Percentiles rank a stretch among this genome's conserved stretches.
Conservation (phyloP, 2,888 invertebrate genomes). For the Drosophila quinaria region DNA sequence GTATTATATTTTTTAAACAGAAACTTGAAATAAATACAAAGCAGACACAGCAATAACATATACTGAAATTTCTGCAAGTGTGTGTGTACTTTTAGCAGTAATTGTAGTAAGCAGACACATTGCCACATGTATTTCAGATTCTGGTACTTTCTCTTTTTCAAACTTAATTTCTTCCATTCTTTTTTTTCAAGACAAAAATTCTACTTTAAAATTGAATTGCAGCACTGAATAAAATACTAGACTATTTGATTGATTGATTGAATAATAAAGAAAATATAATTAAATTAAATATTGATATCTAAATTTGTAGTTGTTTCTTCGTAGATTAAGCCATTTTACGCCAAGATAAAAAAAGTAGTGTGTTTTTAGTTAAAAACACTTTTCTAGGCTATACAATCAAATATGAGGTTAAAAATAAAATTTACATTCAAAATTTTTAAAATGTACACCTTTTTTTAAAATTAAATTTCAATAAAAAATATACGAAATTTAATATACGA, state of each 20-base stretch:
- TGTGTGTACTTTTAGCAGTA: conserved; percentile 1
- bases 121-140: conserved; percentile 10
- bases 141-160: background rate
- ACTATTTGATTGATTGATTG: conserved; percentile 3
- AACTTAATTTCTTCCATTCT: background rate
- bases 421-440: too few relatives aligned
- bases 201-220: background rate
- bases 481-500: too few relatives aligned
- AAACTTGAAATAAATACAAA: conserved; percentile 25
- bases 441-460: too few relatives aligned
- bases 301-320: too few relatives aligned
- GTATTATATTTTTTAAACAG: conserved; percentile 9
- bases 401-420: too few relatives aligned
- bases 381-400: too few relatives aligned
- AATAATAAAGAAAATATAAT: background rate
- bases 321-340: too few relatives aligned
- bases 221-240: conserved; percentile 1
- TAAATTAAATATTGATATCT: too few relatives aligned
- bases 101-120: background rate
- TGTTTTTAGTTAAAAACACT: too few relatives aligned
- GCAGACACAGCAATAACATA: conserved; percentile 6
- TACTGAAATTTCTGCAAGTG: background rate
- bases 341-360: too few relatives aligned
- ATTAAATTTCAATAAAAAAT: too few relatives aligned
- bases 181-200: background rate